Base-by-base conservation (phyloP, 2,888 invertebrate species). In the Eledona agricola region DNA sequence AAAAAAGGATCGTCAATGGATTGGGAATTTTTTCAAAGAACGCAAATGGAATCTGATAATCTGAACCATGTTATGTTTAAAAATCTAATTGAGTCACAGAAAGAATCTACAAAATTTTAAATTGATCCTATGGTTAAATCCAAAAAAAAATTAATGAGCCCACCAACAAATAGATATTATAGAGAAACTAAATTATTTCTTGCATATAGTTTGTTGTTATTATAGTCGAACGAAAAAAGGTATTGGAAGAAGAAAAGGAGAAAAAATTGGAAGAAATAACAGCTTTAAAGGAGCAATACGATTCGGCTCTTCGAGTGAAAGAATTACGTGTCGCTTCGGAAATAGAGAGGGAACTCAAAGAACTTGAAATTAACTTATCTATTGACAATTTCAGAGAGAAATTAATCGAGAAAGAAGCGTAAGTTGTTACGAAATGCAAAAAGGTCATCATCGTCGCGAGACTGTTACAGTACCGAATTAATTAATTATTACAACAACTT, bases 401-500 rank as follows among this genome's bases (percentile, higher is more conserved):
- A 55, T 57, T 76, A 28, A 63, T 77, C 10, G 59, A 69, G 42
- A 67, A 72, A 57, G 76, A 77, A 66, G 69, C 75, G 76, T 76
- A 72, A 71, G 72, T 65, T 37, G 43, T 53, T 7, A 15, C 35
- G 16, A 35, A 25, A 7, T 9, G 19, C 15, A 38, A 20, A 22
- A 38, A n/a, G n/a, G n/a, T n/a, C n/a, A n/a, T n/a, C n/a, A n/a
- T n/a, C n/a, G n/a, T n/a, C 9, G 11, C 26, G 11, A 12, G 4
- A 17, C 13, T 29, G 9, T 10, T 19, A 5, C 31, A 86, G 85
- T 29, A 77, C 77, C 49, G 81, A 82, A 71, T 79, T 85, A 60
- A 78, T 83, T 65, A 80, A 81, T 62, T 85, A 86, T 68, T 87
- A 87, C 62, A 79, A 83, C n/a, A 80, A 83, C 64, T 67, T 87